These are phyloP conservation scores for Salvelinus fontinalis DNA, from an alignment of 2,113 vertebrate species.

Conservation along the genomic window DNA sequence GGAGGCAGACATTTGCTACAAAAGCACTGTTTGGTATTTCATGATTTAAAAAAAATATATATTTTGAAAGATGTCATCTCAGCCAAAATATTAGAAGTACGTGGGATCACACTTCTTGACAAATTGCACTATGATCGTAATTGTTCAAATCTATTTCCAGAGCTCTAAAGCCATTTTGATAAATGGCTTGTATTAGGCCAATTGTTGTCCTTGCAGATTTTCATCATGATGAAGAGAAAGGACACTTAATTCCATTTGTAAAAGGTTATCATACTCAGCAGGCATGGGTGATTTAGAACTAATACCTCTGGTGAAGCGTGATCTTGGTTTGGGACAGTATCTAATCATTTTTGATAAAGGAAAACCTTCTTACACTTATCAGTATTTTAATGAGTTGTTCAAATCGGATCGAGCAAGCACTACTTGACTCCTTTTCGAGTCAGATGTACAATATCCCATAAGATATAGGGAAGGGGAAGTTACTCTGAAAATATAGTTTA, in stretches of 20 bases:
- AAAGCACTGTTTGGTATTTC: constrained; percentile 37
- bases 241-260: constrained; percentile 48
- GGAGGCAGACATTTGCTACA: constrained; percentile 16
- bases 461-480: background rate
- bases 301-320: constrained; percentile 3
- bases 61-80: constrained; percentile 29
- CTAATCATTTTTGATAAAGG: background rate
- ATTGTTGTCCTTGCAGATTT: constrained; percentile 72
- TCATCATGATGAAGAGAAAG: constrained; percentile 73
- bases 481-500: too few species aligned
- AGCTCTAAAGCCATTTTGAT: constrained; percentile 59
- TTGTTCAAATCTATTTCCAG: background rate
- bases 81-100: constrained; percentile 7
- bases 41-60: background rate
- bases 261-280: constrained; percentile 58
- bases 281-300: constrained; percentile 53
- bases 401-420: background rate
- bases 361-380: background rate
- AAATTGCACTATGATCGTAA: too few species aligned
- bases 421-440: background rate
- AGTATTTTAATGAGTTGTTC: background rate
- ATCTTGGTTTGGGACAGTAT: background rate
- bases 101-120: background rate
- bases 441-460: background rate
- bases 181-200: constrained; percentile 64